Conservation (phyloP, 2,888 invertebrate species). For the Elysia crispata region DNA sequence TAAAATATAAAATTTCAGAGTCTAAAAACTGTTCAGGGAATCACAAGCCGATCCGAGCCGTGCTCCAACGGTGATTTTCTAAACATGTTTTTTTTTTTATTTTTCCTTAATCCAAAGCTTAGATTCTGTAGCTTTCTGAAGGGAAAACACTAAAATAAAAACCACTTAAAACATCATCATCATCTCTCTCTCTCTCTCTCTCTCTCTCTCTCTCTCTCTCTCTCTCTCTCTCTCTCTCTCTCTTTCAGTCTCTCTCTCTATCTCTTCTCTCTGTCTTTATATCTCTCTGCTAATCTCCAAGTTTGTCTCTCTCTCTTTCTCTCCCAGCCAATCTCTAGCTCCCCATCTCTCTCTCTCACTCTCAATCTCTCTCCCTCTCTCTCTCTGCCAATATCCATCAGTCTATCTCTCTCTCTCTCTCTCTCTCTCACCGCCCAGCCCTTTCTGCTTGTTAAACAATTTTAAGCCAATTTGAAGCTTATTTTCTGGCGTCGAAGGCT, state of each 20-base stretch:
- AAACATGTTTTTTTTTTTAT: too few species aligned
- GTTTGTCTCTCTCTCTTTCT: background rate
- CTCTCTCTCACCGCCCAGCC: constrained; percentile 4
- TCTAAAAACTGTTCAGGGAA: too few species aligned
- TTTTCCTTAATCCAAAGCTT: too few species aligned
- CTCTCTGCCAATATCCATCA: background rate
- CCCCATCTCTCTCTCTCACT: background rate
- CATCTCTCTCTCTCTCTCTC: too few species aligned
- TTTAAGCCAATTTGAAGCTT: too few species aligned
- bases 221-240: background rate
- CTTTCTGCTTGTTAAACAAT: background rate
- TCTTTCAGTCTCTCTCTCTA: background rate
- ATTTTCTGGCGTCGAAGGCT: too few species aligned
- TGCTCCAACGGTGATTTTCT: too few species aligned
- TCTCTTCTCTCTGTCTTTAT: background rate
- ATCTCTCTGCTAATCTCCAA: background rate
- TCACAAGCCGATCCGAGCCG: too few species aligned
- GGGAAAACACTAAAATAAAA: too few species aligned
- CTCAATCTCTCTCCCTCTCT: background rate
- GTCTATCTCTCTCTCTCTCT: background rate
- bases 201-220: background rate
- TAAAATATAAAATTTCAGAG: too few species aligned
- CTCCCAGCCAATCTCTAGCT: background rate
- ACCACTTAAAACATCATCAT: too few species aligned
- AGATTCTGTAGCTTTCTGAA: too few species aligned